These are phyloP conservation scores for Ametastegia equiseti DNA, from an alignment of 2,888 invertebrate species.

Conservation along the genomic window DNA sequence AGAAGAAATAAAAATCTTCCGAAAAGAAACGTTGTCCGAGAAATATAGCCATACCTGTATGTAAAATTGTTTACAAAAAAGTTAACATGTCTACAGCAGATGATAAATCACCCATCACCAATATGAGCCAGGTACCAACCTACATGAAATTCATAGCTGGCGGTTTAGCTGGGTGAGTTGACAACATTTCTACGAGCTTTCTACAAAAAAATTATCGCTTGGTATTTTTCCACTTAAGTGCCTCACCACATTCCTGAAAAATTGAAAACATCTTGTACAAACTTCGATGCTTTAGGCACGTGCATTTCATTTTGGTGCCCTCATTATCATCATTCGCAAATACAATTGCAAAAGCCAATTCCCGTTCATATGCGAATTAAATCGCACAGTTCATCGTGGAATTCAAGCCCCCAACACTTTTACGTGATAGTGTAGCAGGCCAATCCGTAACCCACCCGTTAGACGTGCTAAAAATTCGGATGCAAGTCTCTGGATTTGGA, in stretches of 20 bases:
- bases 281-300: too few species aligned
- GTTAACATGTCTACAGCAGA: constrained; percentile 13
- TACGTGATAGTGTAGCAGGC: constrained; percentile 52
- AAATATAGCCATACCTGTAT: not conserved
- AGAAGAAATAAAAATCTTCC: not conserved
- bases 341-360: too few species aligned
- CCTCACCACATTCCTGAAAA: too few species aligned
- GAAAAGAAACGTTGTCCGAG: not conserved
- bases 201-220: too few species aligned
- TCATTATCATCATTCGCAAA: too few species aligned
- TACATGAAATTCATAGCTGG: constrained; percentile 59
- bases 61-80: not conserved
- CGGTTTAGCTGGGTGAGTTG: constrained; percentile 60
- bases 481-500: constrained; percentile 79
- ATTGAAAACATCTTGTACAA: too few species aligned
- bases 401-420: not conserved
- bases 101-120: not conserved
- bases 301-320: too few species aligned
- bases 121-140: constrained; percentile 53
- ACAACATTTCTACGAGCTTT: not conserved
- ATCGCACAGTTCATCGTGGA: not conserved
- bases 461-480: constrained; percentile 83
- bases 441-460: constrained; percentile 81
- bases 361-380: not conserved
- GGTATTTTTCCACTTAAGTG: not conserved